Percentiles rank a stretch among this genome's conserved stretches.
Evolutionary conservation across 2,113 vertebrate genomes (phyloP).

Genomic region (Cyrtonyx montezumae): DNA sequence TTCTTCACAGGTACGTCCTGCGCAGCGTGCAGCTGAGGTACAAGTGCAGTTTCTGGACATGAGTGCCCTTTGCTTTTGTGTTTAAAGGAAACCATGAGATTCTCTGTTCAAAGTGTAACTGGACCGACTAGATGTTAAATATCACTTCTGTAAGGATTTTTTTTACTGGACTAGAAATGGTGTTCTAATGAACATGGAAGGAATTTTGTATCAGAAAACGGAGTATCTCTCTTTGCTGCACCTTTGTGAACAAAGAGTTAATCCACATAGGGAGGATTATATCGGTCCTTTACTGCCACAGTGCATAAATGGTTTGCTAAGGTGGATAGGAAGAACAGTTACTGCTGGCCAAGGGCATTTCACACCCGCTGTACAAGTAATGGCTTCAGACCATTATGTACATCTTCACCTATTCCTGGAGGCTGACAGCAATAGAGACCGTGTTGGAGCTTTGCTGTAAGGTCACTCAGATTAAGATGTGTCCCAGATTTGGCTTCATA

Average conservation of each 20-base stretch:
- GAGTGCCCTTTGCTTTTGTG: background rate
- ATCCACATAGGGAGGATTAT: background rate
- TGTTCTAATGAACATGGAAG: background rate
- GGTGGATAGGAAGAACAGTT: background rate
- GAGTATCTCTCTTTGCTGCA: background rate
- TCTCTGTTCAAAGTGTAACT: background rate
- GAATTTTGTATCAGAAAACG: background rate
- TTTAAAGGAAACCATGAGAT: background rate
- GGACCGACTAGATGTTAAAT: background rate
- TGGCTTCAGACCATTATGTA: background rate
- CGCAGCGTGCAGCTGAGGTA: background rate
- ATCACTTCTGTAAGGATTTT: background rate
- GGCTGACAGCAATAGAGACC: background rate
- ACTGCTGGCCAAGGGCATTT: slow-evolving; percentile 10
- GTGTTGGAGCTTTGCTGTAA: background rate
- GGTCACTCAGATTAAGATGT: background rate
- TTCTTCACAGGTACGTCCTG: slow-evolving; percentile 90
- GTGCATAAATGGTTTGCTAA: background rate
- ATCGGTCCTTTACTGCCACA: background rate
- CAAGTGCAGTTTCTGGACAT: background rate
- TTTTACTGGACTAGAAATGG: background rate
- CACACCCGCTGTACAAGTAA: background rate
- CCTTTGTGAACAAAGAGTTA: background rate
- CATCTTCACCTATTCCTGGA: background rate
- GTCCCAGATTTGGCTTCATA: background rate